phyloP scores from a whole-genome alignment of 2,888 invertebrate species.

The Anorthoa munda region DNA sequence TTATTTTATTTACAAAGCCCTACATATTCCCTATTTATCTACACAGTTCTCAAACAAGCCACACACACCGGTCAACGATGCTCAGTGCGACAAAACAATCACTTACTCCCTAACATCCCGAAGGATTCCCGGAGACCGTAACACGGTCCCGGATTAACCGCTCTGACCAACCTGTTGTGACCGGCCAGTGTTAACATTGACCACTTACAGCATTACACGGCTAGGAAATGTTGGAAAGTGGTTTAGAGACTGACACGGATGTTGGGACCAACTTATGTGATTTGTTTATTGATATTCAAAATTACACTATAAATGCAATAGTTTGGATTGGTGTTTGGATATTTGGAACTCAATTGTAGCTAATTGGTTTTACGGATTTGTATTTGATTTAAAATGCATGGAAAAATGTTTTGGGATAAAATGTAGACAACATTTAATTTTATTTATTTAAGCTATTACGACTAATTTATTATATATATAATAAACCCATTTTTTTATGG shows the following conservation, averaged over 20 bases:
- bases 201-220: slow-evolving; percentile 41
- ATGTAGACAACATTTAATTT: background rate
- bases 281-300: background rate
- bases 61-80: background rate
- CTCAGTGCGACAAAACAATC: slow-evolving; percentile 23
- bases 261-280: slow-evolving; percentile 1
- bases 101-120: slow-evolving; percentile 36
- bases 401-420: background rate
- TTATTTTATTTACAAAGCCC: too few species aligned
- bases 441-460: too few species aligned
- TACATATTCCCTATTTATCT: too few species aligned
- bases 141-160: slow-evolving; percentile 40
- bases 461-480: too few species aligned
- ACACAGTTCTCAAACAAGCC: background rate
- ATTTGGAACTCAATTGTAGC: background rate
- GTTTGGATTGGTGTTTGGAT: background rate
- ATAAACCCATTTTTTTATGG: too few species aligned
- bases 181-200: slow-evolving; percentile 45
- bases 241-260: background rate
- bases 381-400: background rate
- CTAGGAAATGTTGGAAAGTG: slow-evolving; percentile 7
- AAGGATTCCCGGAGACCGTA: slow-evolving; percentile 26
- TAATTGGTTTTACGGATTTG: background rate
- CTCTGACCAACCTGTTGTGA: slow-evolving; percentile 45
- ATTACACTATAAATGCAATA: background rate